phyloP scores from a whole-genome alignment of 2,113 vertebrate genomes.

The Larimichthys crocea region DNA sequence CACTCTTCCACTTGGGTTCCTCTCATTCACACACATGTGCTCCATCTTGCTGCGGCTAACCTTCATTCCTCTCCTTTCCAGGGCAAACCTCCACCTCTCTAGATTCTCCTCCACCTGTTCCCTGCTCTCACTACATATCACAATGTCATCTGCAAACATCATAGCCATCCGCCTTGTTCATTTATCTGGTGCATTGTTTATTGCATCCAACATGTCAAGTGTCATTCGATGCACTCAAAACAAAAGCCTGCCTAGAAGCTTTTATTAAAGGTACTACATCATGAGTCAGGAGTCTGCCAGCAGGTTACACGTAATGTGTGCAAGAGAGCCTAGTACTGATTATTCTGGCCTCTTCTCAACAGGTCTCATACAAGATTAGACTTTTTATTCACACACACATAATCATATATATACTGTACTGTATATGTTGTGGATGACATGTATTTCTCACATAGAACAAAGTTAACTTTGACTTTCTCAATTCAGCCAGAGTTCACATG shows the following conservation, averaged over 20 bases:
- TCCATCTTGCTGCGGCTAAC: too few species aligned
- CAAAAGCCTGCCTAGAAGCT: constrained; percentile 4
- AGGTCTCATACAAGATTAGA: too few species aligned
- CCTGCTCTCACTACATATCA: too few species aligned
- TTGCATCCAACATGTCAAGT: background rate
- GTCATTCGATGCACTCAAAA: constrained; percentile 20
- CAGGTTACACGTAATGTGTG: constrained; percentile 21
- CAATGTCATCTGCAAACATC: too few species aligned
- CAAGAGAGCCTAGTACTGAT: constrained; percentile 18
- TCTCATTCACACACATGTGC: too few species aligned
- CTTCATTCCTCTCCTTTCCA: too few species aligned
- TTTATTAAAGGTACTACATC: constrained; percentile 28
- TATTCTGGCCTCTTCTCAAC: background rate
- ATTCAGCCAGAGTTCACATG: too few species aligned
- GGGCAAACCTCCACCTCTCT: too few species aligned
- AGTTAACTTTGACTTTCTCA: background rate
- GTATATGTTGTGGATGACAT: background rate
- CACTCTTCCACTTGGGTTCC: too few species aligned
- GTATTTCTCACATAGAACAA: background rate
- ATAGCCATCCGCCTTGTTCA: too few species aligned
- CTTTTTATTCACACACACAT: background rate
- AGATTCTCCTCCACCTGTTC: too few species aligned
- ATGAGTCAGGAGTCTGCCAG: constrained; percentile 34
- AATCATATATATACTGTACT: background rate
- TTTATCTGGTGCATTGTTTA: too few species aligned